A percentile compares a stretch with the other conserved stretches of the same genome.
Conservation (phyloP, 2,888 invertebrate species). For the Ochropleura leucogaster region DNA sequence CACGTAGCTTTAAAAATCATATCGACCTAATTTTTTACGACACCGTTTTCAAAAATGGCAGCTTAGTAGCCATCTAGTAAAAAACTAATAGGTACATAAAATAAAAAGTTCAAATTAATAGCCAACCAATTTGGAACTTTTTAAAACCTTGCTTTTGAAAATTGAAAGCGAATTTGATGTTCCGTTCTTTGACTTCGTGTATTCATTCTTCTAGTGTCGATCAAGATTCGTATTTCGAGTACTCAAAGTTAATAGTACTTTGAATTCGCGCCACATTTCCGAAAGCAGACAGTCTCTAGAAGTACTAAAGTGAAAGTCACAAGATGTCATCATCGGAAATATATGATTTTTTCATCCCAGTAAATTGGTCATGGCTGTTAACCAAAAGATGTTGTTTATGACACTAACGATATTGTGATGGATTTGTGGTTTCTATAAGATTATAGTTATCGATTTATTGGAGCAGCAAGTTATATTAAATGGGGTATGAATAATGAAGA, state of each 20-base stretch:
- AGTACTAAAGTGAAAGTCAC: slow-evolving; percentile 50
- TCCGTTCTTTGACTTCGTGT: neutral
- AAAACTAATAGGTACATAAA: neutral
- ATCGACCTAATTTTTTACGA: slow-evolving; percentile 2
- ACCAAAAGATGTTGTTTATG: slow-evolving; percentile 28
- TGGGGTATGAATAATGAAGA: neutral
- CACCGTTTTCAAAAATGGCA: neutral
- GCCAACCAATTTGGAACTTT: no score
- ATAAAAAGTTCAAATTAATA: slow-evolving; percentile 9
- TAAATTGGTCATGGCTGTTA: slow-evolving; percentile 59
- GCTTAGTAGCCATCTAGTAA: neutral
- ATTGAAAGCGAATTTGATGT: neutral
- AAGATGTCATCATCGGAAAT: slow-evolving; percentile 37
- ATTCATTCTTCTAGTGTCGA: slow-evolving; percentile 4
- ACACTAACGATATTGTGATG: slow-evolving; percentile 49
- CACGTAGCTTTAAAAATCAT: neutral
- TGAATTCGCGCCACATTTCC: slow-evolving; percentile 44
- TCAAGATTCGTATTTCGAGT: slow-evolving; percentile 4
- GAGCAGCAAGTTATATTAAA: slow-evolving; percentile 18
- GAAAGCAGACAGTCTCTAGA: slow-evolving; percentile 34
- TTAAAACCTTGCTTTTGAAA: neutral
- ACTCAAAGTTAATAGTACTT: slow-evolving; percentile 16
- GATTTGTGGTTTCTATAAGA: slow-evolving; percentile 52
- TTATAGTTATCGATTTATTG: slow-evolving; percentile 44
- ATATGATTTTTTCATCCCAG: slow-evolving; percentile 31